Base-by-base conservation (phyloP, 1,140 invertebrate species). In the Metopolophium dirhodum region DNA sequence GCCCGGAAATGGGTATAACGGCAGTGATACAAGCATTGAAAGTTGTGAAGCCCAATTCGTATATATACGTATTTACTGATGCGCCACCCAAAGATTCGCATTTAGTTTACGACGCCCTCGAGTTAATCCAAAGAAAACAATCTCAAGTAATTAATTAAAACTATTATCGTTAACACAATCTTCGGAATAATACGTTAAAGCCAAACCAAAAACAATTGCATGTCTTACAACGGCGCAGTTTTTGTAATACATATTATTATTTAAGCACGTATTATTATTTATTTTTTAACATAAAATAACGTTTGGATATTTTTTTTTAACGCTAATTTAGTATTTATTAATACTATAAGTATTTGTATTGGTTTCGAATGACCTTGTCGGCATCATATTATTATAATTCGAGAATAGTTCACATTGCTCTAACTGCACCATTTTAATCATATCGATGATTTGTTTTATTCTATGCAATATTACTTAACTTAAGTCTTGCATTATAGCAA, bases 31-130 rank as follows among this genome's bases (percentile, higher is more conserved):
- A 96, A 94, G 97, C 97, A 0, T 95, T 98, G 7, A 96, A 97
- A 93, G 95, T 96, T 23, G 96, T 96, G 57, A 95, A 96, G 20
- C 97, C 97, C 0, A 95, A 96, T 90, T 97, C 97, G 1, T 97
- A 96, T 94, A 96, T 97, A 57, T 98, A 97, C 94, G 97, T 98
- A 2, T 97, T 98, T 94, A 97, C 97, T 6, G 97, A 98, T 94
- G 97, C 97, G 7, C 95, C 96, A 8, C 96, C 97, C 0, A 97
- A 96, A 91, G 97, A 98, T 95, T 96, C 96, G 94, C 94, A 96
- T 88, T 94, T 97, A 1, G 96, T 97, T 20, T 95, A 96, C 20
- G 96, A 96, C 88, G 97, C 97, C 14, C 94, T 97, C 8, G 96
- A 96, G 93, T 94, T 96, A 18, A 96, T 97, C 85, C 97, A 97